Evolutionary conservation across 1,140 invertebrate genomes (phyloP).

Genomic region (Drosophila varians): DNA sequence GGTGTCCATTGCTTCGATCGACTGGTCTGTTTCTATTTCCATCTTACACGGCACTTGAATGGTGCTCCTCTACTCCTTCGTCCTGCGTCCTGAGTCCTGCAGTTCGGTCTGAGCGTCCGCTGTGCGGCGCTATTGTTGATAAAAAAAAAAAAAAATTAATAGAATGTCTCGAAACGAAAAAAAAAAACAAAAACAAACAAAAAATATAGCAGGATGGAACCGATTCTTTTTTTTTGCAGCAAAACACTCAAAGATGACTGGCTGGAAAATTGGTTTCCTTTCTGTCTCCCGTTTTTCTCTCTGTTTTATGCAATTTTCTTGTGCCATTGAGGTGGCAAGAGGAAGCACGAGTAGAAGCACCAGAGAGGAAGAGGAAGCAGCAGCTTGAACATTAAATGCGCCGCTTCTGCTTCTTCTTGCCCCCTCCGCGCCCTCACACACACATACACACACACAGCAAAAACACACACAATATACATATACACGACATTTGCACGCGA

Average conservation of each 20-base stretch:
- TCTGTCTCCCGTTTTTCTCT: not conserved
- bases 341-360: not conserved
- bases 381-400: conserved; percentile 3
- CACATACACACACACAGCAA: not conserved
- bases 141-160: not conserved
- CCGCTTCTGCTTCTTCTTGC: not conserved
- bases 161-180: no score
- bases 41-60: conserved; percentile 78
- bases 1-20: conserved; percentile 83
- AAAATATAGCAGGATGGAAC: not conserved
- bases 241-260: conserved; percentile 1
- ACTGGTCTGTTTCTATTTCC: conserved; percentile 83
- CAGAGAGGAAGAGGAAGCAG: not conserved
- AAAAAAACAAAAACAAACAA: not conserved
- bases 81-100: not conserved
- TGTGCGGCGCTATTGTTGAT: not conserved
- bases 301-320: conserved; percentile 2
- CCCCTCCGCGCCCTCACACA: not conserved
- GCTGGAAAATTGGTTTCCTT: not conserved
- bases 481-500: not conserved
- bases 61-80: conserved; percentile 18
- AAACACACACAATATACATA: not conserved
- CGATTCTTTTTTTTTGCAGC: not conserved
- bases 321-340: not conserved
- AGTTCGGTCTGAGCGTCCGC: not conserved